Conservation (phyloP, 2,888 invertebrate species). For the Gisinianus flammeolus region DNA sequence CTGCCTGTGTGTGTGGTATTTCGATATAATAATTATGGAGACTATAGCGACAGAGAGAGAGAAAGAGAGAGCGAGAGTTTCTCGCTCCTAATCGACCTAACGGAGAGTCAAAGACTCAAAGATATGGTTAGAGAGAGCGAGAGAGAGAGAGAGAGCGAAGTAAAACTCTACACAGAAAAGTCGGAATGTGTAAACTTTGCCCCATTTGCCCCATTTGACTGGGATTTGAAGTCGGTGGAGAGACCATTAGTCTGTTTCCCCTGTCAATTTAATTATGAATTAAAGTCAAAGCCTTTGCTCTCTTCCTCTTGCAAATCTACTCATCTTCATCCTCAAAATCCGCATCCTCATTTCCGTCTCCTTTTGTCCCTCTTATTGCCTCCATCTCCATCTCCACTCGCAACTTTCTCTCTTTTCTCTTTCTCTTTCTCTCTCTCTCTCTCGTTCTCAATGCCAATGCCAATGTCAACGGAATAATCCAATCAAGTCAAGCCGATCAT, state of each 20-base stretch:
- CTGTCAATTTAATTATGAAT: slow-evolving; percentile 18
- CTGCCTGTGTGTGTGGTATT: too few species aligned
- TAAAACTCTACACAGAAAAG: background rate
- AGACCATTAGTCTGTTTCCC: slow-evolving; percentile 1
- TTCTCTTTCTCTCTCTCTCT: slow-evolving; percentile 1
- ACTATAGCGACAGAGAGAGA: too few species aligned
- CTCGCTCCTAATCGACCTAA: too few species aligned
- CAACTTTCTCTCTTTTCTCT: too few species aligned
- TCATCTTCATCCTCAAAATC: background rate
- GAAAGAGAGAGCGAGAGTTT: too few species aligned
- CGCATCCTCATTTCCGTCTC: background rate
- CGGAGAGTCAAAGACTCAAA: background rate
- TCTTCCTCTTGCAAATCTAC: slow-evolving; percentile 6
- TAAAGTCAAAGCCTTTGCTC: slow-evolving; percentile 11
- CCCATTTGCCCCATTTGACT: background rate
- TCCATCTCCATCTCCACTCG: too few species aligned
- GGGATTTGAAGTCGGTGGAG: background rate
- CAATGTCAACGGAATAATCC: background rate
- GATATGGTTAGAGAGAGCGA: background rate
- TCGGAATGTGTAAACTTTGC: too few species aligned
- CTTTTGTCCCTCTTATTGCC: background rate
- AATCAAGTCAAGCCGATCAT: too few species aligned
- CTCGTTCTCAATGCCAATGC: background rate
- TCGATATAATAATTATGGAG: too few species aligned
- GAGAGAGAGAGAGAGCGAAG: slow-evolving; percentile 2